Evolutionary conservation across 2,113 vertebrate genomes (phyloP).

Genomic region (Campylorhamphus procurvoides): DNA sequence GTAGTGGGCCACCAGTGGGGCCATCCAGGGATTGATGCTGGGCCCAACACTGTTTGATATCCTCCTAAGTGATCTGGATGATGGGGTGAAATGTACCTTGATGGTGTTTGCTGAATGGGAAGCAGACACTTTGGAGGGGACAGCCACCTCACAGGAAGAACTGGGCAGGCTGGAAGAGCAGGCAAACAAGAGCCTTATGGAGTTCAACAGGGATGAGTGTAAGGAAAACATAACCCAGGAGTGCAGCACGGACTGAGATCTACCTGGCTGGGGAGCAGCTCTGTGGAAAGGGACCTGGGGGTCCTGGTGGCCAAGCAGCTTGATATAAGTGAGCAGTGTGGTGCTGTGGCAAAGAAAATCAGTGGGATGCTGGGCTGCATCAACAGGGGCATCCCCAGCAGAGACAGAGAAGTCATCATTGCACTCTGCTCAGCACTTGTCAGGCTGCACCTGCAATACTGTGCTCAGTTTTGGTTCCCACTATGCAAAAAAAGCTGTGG

Average conservation of each 20-base stretch:
- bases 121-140: neutral
- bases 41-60: neutral
- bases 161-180: neutral
- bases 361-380: neutral
- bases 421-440: neutral
- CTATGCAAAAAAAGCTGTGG: neutral
- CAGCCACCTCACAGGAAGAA: neutral
- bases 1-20: neutral
- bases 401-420: neutral
- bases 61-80: neutral
- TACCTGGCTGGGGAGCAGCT: neutral
- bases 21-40: neutral
- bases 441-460: neutral
- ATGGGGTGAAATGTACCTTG: neutral
- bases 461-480: neutral
- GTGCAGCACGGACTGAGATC: neutral
- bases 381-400: neutral
- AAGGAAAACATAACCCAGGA: neutral
- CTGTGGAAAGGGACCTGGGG: neutral
- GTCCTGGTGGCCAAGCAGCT: neutral
- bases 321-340: neutral
- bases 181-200: neutral
- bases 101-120: neutral
- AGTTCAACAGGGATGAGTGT: neutral
- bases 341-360: neutral